A percentile compares a stretch with the other conserved stretches of the same genome.
These are phyloP conservation scores for Amblyteles armatorius DNA, from an alignment of 2,888 invertebrate species.

Conservation along the genomic window DNA sequence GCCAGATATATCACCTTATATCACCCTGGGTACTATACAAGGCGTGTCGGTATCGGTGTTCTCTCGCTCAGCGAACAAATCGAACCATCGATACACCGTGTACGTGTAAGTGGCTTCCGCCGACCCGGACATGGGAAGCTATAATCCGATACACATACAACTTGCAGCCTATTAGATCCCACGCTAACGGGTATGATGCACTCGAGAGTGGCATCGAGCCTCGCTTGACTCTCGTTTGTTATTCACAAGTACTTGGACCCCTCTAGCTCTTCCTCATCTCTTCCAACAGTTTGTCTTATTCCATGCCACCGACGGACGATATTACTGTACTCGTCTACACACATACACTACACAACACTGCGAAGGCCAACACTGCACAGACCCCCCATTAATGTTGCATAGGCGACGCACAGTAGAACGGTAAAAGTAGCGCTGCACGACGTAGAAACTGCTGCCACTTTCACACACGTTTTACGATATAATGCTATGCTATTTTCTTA, in stretches of 20 bases:
- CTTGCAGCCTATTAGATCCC: constrained; percentile 74
- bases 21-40: neutral
- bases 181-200: constrained; percentile 31
- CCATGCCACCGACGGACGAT: constrained; percentile 4
- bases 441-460: constrained; percentile 26
- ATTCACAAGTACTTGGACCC: constrained; percentile 41
- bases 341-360: neutral
- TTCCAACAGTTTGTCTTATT: constrained; percentile 33
- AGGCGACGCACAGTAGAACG: constrained; percentile 1
- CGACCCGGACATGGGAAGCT: constrained; percentile 72
- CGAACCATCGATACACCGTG: constrained; percentile 27
- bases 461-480: constrained; percentile 26
- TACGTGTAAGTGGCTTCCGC: constrained; percentile 62
- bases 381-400: constrained; percentile 26
- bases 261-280: constrained; percentile 18
- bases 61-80: neutral
- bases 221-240: constrained; percentile 35
- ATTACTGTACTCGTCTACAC: neutral
- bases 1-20: no score
- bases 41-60: neutral
- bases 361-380: constrained; percentile 7
- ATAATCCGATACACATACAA: constrained; percentile 74
- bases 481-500: constrained; percentile 35
- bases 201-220: constrained; percentile 48
- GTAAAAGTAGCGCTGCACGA: neutral